Conservation (phyloP, 2,113 vertebrate species). For the Lucifuga dentata region DNA sequence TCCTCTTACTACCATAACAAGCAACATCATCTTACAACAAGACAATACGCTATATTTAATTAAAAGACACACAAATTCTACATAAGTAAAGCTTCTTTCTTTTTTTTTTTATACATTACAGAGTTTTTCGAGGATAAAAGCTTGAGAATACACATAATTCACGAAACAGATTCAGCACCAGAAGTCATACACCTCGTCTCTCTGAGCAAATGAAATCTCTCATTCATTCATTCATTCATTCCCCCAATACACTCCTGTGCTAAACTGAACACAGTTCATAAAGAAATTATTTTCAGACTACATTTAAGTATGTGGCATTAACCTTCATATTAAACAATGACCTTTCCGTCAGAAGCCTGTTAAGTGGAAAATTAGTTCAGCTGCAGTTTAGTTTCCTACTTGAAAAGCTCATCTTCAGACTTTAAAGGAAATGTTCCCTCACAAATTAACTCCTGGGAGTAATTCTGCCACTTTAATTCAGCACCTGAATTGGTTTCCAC, state of each 20-base stretch:
- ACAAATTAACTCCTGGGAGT: too few relatives aligned
- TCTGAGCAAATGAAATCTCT: background rate
- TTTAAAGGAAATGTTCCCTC: background rate
- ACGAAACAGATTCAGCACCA: background rate
- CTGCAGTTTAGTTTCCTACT: constrained; percentile 8
- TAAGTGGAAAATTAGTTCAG: constrained; percentile 1
- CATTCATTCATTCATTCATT: background rate
- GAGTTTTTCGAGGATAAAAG: background rate
- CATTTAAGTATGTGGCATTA: background rate
- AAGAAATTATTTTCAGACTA: constrained; percentile 4
- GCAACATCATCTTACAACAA: background rate
- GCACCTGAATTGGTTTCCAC: too few relatives aligned
- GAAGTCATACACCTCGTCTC: background rate
- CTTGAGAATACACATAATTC: background rate
- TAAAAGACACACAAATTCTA: background rate
- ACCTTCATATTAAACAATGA: background rate
- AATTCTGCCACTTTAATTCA: too few relatives aligned
- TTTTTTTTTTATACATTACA: background rate
- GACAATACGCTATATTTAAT: background rate
- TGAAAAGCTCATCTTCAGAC: constrained; percentile 2
- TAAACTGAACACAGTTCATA: background rate
- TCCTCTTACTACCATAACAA: background rate
- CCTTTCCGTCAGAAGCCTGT: background rate
- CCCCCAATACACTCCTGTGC: background rate
- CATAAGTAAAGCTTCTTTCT: background rate